A percentile compares a stretch with the other conserved stretches of the same genome.
phyloP scores from a whole-genome alignment of 1,140 invertebrate genomes.

The Diorhabda elongata region DNA sequence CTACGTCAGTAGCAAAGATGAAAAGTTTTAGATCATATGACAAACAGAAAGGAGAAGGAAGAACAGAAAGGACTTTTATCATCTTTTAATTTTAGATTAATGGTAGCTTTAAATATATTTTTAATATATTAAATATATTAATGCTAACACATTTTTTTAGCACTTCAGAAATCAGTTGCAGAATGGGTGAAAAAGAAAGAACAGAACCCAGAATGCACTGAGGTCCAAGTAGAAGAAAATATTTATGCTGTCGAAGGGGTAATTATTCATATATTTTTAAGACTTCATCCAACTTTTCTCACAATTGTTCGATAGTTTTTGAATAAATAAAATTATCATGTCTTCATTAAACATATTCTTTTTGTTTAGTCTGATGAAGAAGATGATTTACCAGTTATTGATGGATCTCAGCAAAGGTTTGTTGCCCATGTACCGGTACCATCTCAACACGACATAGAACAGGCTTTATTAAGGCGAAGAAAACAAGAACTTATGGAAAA shows the following conservation, averaged over 20 bases:
- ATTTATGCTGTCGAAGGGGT: constrained; percentile 40
- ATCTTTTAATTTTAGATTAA: no score
- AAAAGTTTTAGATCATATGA: no score
- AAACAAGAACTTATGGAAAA: constrained; percentile 84
- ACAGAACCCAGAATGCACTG: constrained; percentile 48
- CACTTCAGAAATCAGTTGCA: constrained; percentile 57
- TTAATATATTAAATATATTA: no score
- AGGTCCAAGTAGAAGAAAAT: constrained; percentile 44
- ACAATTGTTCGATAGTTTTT: background rate
- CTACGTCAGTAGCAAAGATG: no score
- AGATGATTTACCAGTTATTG: constrained; percentile 44
- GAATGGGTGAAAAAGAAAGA: constrained; percentile 67
- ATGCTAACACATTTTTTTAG: constrained; percentile 38
- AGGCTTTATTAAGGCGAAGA: constrained; percentile 79
- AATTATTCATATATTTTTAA: constrained; percentile 9
- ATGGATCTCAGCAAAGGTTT: constrained; percentile 52
- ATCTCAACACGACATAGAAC: constrained; percentile 84
- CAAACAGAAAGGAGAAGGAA: no score
- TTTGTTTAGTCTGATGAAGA: constrained; percentile 41
- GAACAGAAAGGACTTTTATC: no score
- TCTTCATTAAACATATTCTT: background rate
- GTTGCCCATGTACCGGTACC: constrained; percentile 84
- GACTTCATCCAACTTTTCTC: background rate
- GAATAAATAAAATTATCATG: constrained; percentile 4
- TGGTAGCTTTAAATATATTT: no score